Conservation (phyloP, 1,140 invertebrate genomes). For the Meteorus sp. region DNA sequence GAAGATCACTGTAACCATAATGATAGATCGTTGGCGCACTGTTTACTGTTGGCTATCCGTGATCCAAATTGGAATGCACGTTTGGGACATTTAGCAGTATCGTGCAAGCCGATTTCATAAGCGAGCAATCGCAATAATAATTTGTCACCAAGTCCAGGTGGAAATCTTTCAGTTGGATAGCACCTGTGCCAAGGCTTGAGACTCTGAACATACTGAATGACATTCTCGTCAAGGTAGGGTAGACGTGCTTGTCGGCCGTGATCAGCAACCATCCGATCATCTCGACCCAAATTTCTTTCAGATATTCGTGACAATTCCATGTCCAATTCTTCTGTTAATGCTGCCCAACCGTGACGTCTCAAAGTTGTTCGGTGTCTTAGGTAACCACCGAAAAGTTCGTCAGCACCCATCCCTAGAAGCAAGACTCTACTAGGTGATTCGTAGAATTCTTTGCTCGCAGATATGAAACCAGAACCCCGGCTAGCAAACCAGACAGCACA, state of each 20-base stretch:
- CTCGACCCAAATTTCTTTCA: conserved; percentile 89
- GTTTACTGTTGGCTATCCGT: conserved; percentile 88
- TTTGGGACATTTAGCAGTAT: conserved; percentile 77
- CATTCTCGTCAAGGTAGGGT: conserved; percentile 93
- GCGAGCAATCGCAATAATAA: conserved; percentile 83
- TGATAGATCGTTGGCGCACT: conserved; percentile 83
- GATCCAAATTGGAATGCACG: conserved; percentile 98
- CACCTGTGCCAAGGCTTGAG: conserved; percentile 77
- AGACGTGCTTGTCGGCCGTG: conserved; percentile 78
- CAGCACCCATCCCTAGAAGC: conserved; percentile 90
- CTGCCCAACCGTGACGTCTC: conserved; percentile 67
- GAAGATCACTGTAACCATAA: conserved; percentile 45
- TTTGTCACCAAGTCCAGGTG: conserved; percentile 90
- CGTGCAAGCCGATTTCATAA: conserved; percentile 68
- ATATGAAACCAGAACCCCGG: conserved; percentile 65
- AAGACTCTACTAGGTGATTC: conserved; percentile 74
- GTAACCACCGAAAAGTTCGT: conserved; percentile 96
- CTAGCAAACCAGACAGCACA: conserved; percentile 96
- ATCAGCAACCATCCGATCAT: conserved; percentile 85
- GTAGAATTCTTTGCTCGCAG: conserved; percentile 52
- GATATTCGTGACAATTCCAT: conserved; percentile 83
- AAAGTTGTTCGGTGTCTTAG: conserved; percentile 79
- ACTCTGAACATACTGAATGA: conserved; percentile 73
- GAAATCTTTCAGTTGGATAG: conserved; percentile 65
- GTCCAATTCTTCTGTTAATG: conserved; percentile 70